Percentiles rank a stretch among this genome's conserved stretches.
Conservation (phyloP, 1,140 invertebrate genomes). For the Drosophila parabipectinata region DNA sequence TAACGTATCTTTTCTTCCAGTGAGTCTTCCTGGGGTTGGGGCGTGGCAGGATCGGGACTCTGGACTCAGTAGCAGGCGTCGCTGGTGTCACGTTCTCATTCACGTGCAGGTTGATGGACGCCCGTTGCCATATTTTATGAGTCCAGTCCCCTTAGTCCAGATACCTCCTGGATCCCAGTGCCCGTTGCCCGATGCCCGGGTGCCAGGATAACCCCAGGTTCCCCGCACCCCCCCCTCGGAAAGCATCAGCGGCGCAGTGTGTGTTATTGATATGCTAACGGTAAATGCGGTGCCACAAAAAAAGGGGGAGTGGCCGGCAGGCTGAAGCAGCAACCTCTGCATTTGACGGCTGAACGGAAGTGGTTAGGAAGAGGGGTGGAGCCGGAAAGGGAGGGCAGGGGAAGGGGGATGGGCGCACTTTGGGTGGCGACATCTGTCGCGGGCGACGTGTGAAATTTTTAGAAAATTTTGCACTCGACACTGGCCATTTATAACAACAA, state of each 20-base stretch:
- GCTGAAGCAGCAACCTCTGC: slow-evolving; percentile 38
- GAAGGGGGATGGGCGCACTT: background rate
- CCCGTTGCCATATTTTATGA: slow-evolving; percentile 80
- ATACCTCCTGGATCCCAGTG: background rate
- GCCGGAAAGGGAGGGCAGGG: background rate
- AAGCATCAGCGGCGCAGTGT: slow-evolving; percentile 38
- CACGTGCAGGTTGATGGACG: slow-evolving; percentile 66
- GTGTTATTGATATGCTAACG: slow-evolving; percentile 83
- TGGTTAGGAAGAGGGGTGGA: slow-evolving; percentile 52
- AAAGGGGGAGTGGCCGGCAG: background rate
- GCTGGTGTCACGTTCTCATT: slow-evolving; percentile 61
- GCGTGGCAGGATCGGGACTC: slow-evolving; percentile 6
- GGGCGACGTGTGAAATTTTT: slow-evolving; percentile 75
- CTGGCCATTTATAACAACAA: slow-evolving; percentile 56
- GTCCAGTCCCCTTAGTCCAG: slow-evolving; percentile 18
- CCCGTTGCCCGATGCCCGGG: background rate
- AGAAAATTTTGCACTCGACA: slow-evolving; percentile 49
- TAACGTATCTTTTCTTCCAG: background rate
- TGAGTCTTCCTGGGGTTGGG: background rate
- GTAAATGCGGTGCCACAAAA: slow-evolving; percentile 59
- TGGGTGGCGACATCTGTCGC: slow-evolving; percentile 63
- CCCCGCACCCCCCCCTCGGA: no score
- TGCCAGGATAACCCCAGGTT: background rate
- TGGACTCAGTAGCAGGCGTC: slow-evolving; percentile 47
- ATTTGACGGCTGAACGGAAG: slow-evolving; percentile 73